These are phyloP conservation scores for Osmoderma eremita DNA, from an alignment of 2,888 invertebrate genomes.

Conservation along the genomic window DNA sequence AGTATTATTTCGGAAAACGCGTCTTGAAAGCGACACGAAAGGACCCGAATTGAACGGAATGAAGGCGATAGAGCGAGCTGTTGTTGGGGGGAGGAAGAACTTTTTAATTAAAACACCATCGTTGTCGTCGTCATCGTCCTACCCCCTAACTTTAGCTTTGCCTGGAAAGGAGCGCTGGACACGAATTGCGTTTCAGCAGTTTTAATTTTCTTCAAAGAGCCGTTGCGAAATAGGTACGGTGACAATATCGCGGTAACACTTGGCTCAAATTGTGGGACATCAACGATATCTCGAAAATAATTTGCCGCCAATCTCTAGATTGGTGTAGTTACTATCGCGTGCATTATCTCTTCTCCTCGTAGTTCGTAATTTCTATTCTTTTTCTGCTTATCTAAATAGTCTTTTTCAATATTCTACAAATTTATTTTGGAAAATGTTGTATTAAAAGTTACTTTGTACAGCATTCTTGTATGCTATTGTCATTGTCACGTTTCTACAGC, in stretches of 20 bases:
- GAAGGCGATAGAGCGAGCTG: neutral
- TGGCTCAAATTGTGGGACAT: slow-evolving; percentile 56
- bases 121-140: slow-evolving; percentile 15
- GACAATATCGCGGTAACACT: slow-evolving; percentile 54
- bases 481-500: too few species aligned
- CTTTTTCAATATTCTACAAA: too few species aligned
- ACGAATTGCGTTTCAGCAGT: slow-evolving; percentile 33
- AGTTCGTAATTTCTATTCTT: neutral
- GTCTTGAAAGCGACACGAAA: slow-evolving; percentile 24
- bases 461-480: too few species aligned
- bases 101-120: slow-evolving; percentile 42
- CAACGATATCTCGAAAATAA: slow-evolving; percentile 59
- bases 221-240: slow-evolving; percentile 32
- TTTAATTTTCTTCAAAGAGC: slow-evolving; percentile 42
- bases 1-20: slow-evolving; percentile 34
- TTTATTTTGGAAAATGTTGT: too few species aligned
- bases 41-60: neutral
- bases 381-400: too few species aligned
- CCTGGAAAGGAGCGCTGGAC: neutral
- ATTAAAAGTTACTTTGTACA: too few species aligned
- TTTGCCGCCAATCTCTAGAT: slow-evolving; percentile 60
- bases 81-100: slow-evolving; percentile 3
- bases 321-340: slow-evolving; percentile 57
- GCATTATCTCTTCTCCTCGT: neutral
- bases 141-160: slow-evolving; percentile 3